Evolutionary conservation across 2,113 vertebrate species (phyloP).

Genomic region (Sclerurus mexicanus): DNA sequence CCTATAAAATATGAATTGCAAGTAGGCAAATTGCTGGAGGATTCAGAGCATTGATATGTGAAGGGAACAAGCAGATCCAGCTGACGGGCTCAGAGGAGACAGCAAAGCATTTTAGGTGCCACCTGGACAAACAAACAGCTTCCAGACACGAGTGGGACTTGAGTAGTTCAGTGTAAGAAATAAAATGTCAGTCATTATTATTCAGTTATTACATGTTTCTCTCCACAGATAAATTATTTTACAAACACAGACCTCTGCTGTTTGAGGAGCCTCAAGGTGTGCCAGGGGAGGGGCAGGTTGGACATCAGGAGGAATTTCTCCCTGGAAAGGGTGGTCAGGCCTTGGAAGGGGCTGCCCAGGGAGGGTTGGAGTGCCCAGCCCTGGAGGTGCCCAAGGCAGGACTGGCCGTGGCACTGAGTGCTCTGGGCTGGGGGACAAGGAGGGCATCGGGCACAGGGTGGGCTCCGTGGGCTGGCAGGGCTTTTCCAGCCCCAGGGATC

Average conservation of each 20-base stretch:
- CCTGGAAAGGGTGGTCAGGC: not conserved
- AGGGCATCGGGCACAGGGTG: not conserved
- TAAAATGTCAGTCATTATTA: rapidly evolving
- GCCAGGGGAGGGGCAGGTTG: not conserved
- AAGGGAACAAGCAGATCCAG: not conserved
- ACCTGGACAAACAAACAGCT: not conserved
- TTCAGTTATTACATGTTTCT: not conserved
- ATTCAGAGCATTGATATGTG: not conserved
- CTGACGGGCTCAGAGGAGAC: not conserved
- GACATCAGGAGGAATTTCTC: not conserved
- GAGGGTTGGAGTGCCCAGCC: not conserved
- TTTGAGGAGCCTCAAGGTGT: not conserved
- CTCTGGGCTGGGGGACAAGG: not conserved
- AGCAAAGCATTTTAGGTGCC: not conserved
- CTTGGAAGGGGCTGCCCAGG: not conserved
- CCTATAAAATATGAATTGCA: conserved; percentile 41
- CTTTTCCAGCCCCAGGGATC: not conserved
- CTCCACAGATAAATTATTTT: not conserved
- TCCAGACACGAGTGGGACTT: not conserved
- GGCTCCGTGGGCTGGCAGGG: not conserved
- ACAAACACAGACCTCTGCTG: not conserved
- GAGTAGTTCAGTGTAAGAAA: not conserved
- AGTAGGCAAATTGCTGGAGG: not conserved
- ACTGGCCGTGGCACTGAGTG: not conserved
- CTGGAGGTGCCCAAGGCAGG: not conserved